Base-by-base conservation (phyloP, 2,888 invertebrate genomes). In the Synanthedon vespiformis region DNA sequence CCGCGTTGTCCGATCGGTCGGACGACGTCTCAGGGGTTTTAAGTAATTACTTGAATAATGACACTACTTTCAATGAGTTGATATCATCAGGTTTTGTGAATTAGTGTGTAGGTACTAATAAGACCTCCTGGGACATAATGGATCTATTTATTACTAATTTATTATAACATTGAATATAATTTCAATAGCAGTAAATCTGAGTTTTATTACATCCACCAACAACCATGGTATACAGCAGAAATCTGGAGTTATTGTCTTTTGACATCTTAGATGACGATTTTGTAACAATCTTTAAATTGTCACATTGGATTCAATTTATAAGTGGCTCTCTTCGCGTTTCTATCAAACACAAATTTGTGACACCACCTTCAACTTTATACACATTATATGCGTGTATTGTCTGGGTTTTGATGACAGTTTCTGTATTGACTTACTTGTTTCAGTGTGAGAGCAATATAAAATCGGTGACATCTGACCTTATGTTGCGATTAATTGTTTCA, bases 241-340 rank as follows among this genome's bases (percentile, higher is more conserved):
- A 59, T 16, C 58, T 72, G n/a, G 75, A 77, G 56, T 57, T 56
- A 5, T 56, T 78, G 3, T 66, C 70, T 1, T 62, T 60, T 18
- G 78, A 80, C 55, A 65, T 77, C 16, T 58, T 82, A 48, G 73
- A 75, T 34, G 71, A 78, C 4, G 72, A 78, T 40, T 79, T 81
- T 40, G 57, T 74, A 8, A 56, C 59, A 53, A 61, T 73, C 41
- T 81, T 80, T 52, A 61, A 58, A 57, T 68, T 71, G 0, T 59
- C 71, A 34, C 74, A 77, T 53, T 53, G 58, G 2, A 44, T 70
- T 3, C 70, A 74, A 56, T 60, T 53, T 2, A 14, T 70, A 11
- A 52, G 77, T 0, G 81, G 80, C 2, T 64, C 68, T n/a, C 63
- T 70, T 40, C 67, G 74, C 41, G 71, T 80, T 0, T 59, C 67